A percentile compares a stretch with the other conserved stretches of the same genome.
These are phyloP conservation scores for Rhynchonycteris naso DNA, from an alignment of 2,797 vertebrate genomes.

Conservation along the genomic window DNA sequence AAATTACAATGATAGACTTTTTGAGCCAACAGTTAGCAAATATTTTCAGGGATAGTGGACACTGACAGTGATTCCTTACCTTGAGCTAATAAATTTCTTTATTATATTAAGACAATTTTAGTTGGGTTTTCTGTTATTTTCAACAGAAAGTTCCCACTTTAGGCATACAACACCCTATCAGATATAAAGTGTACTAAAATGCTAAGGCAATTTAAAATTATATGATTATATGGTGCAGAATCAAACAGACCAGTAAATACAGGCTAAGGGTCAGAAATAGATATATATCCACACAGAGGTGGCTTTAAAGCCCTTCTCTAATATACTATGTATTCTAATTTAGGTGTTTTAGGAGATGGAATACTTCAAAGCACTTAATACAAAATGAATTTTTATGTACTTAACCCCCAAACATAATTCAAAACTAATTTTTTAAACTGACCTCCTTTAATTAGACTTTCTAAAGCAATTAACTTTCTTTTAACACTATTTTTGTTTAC, in stretches of 20 bases:
- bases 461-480: neutral
- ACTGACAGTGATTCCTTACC: neutral
- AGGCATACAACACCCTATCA: neutral
- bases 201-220: neutral
- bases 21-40: neutral
- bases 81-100: neutral
- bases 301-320: neutral
- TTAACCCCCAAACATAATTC: neutral
- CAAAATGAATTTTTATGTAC: neutral
- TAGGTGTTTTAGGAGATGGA: neutral
- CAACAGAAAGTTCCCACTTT: neutral
- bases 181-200: conserved; percentile 10
- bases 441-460: neutral
- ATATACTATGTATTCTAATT: neutral
- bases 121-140: neutral
- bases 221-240: neutral
- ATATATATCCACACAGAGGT: neutral
- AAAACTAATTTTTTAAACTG: conserved; percentile 21
- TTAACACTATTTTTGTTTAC: neutral
- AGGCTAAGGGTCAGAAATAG: neutral
- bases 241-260: neutral
- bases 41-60: conserved; percentile 9
- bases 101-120: neutral
- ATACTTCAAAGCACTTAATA: neutral
- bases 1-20: neutral